Conservation (phyloP, 2,888 invertebrate species). For the Thereva nobilitata region DNA sequence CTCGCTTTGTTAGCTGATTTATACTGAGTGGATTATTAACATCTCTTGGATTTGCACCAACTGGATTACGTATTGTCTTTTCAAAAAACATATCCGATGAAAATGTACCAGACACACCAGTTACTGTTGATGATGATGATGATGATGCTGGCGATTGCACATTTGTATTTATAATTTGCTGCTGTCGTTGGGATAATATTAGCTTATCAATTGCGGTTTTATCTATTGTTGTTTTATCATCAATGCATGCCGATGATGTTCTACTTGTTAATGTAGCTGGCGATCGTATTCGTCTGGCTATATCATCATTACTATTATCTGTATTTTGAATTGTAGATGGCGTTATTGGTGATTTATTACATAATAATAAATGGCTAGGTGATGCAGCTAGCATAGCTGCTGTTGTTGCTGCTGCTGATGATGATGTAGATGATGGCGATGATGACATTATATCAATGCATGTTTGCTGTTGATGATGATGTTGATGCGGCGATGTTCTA, state of each 20-base stretch:
- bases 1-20: slow-evolving; percentile 80
- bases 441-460: slow-evolving; percentile 30
- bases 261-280: not conserved
- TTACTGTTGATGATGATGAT: slow-evolving; percentile 23
- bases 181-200: slow-evolving; percentile 10
- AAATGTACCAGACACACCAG: slow-evolving; percentile 45
- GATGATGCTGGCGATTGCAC: slow-evolving; percentile 43
- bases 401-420: slow-evolving; percentile 47
- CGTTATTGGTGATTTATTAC: slow-evolving; percentile 16
- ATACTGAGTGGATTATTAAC: slow-evolving; percentile 91
- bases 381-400: slow-evolving; percentile 45
- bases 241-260: slow-evolving; percentile 17
- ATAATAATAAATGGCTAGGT: slow-evolving; percentile 39
- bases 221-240: slow-evolving; percentile 22
- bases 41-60: slow-evolving; percentile 89
- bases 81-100: slow-evolving; percentile 55
- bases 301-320: slow-evolving; percentile 2
- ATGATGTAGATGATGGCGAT: slow-evolving; percentile 42
- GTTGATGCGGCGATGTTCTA: slow-evolving; percentile 16
- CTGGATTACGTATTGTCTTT: slow-evolving; percentile 68
- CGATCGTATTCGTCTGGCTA: slow-evolving; percentile 10
- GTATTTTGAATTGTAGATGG: not conserved
- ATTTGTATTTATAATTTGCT: slow-evolving; percentile 27
- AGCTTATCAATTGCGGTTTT: slow-evolving; percentile 11
- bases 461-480: slow-evolving; percentile 36